phyloP scores from a whole-genome alignment of 2,113 vertebrate genomes.

The Nerophis ophidion region DNA sequence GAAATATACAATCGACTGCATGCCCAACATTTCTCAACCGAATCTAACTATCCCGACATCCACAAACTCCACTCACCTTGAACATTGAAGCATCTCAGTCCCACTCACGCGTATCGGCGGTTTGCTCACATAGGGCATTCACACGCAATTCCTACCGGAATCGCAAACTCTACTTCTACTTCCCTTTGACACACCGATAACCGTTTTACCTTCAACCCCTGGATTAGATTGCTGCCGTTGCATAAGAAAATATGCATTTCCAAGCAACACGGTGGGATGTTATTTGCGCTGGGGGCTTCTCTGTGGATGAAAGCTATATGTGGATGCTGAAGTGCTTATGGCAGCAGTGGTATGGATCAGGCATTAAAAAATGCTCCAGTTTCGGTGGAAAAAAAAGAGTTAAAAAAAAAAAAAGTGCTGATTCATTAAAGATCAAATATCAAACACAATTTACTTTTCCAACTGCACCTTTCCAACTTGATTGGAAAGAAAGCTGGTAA shows the following conservation, averaged over 20 bases:
- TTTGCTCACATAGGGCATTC: no score
- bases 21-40: no score
- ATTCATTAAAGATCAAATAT: no score
- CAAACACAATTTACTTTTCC: conserved; percentile 6
- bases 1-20: no score
- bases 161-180: no score
- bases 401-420: neutral
- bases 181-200: no score
- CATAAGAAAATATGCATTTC: neutral
- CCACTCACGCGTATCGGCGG: no score
- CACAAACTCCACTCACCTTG: no score
- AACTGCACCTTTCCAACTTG: neutral
- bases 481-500: neutral
- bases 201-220: no score
- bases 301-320: neutral
- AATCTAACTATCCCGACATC: no score
- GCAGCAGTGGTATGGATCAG: conserved; percentile 12
- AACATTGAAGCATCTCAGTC: no score
- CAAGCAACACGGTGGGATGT: neutral
- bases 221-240: neutral
- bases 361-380: conserved; percentile 22
- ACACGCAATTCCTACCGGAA: no score
- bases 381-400: conserved; percentile 15
- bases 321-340: conserved; percentile 7
- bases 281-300: conserved; percentile 3